Conservation (phyloP, 2,888 invertebrate genomes). For the Parnassius orleans region DNA sequence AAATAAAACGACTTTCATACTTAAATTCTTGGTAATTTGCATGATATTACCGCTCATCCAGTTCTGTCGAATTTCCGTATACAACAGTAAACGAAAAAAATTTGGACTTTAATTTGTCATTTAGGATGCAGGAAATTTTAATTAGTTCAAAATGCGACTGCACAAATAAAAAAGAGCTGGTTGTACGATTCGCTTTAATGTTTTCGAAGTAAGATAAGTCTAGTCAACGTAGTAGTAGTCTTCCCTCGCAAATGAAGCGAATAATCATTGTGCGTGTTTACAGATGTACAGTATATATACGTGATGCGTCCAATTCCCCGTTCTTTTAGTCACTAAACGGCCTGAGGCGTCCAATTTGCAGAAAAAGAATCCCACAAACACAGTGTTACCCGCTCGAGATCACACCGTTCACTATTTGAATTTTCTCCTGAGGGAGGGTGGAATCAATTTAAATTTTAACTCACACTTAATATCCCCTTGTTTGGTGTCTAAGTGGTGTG, state of each 20-base stretch:
- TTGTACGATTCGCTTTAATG: slow-evolving; percentile 14
- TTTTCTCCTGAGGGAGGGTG: slow-evolving; percentile 70
- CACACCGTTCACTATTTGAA: slow-evolving; percentile 79
- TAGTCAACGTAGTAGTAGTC: slow-evolving; percentile 24
- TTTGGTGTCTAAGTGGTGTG: slow-evolving; percentile 81
- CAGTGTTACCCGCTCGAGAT: slow-evolving; percentile 70
- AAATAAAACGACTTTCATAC: slow-evolving; percentile 66
- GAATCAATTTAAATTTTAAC: slow-evolving; percentile 82
- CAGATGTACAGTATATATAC: slow-evolving; percentile 43
- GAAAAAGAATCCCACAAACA: slow-evolving; percentile 77
- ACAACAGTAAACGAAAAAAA: slow-evolving; percentile 53
- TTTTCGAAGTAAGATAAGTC: slow-evolving; percentile 15
- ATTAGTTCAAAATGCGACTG: slow-evolving; percentile 46
- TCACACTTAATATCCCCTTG: slow-evolving; percentile 81
- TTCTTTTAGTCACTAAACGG: slow-evolving; percentile 66
- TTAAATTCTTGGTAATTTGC: slow-evolving; percentile 67
- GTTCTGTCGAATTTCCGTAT: slow-evolving; percentile 45
- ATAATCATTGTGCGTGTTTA: slow-evolving; percentile 52
- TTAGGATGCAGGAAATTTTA: slow-evolving; percentile 51
- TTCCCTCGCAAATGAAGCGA: slow-evolving; percentile 64
- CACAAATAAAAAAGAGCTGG: slow-evolving; percentile 15
- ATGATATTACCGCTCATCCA: slow-evolving; percentile 70
- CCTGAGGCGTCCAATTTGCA: slow-evolving; percentile 77
- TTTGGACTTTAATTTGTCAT: slow-evolving; percentile 28
- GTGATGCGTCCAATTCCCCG: slow-evolving; percentile 42